phyloP scores from a whole-genome alignment of 1,140 invertebrate genomes.

The Pseudomyrmex gracilis region DNA sequence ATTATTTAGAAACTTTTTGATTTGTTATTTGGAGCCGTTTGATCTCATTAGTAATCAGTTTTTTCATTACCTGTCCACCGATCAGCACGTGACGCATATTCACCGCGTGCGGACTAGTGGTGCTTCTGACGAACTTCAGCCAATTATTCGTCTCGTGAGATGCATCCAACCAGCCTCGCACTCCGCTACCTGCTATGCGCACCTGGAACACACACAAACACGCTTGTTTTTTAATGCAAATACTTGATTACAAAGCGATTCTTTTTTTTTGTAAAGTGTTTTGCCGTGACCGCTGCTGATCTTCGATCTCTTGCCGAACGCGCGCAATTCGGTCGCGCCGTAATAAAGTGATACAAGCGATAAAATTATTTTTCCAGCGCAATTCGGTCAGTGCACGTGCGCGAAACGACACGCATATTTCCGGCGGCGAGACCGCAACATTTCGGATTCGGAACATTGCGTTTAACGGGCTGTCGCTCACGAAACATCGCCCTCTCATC shows the following conservation, averaged over 20 bases:
- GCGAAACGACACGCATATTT: constrained; percentile 51
- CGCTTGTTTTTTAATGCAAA: background rate
- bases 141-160: constrained; percentile 91
- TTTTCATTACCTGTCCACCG: constrained; percentile 89
- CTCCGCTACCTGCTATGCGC: constrained; percentile 88
- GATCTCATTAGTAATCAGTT: constrained; percentile 1
- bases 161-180: constrained; percentile 92
- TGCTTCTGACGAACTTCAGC: constrained; percentile 91
- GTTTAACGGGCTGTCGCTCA: constrained; percentile 80
- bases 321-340: background rate
- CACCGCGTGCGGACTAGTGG: constrained; percentile 88
- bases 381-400: constrained; percentile 49
- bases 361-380: constrained; percentile 15
- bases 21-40: background rate
- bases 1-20: background rate
- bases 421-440: constrained; percentile 55
- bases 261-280: background rate
- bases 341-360: background rate
- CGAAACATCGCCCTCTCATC: constrained; percentile 71
- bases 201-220: constrained; percentile 87
- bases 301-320: background rate
- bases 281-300: background rate
- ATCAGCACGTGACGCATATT: constrained; percentile 90
- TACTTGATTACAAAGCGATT: background rate
- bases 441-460: constrained; percentile 79